Conservation (phyloP, 2,888 invertebrate species). For the Leucoptera coffeella region DNA sequence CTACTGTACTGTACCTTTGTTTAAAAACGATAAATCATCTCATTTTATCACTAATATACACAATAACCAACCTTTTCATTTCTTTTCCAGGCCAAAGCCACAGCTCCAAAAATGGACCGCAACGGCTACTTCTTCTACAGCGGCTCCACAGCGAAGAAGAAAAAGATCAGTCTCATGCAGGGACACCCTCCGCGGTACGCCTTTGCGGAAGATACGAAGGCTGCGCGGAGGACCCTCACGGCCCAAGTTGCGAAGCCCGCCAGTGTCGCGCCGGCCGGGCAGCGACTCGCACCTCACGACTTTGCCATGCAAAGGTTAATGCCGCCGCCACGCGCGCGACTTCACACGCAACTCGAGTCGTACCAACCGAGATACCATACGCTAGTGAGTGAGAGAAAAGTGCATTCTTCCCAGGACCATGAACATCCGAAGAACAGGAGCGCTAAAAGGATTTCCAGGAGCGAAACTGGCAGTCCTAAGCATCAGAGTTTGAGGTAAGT, state of each 20-base stretch:
- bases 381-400: slow-evolving; percentile 34
- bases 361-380: slow-evolving; percentile 47
- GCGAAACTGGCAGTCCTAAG: slow-evolving; percentile 1
- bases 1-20: too few species aligned
- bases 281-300: slow-evolving; percentile 22
- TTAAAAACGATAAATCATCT: too few species aligned
- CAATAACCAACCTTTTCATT: background rate
- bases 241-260: slow-evolving; percentile 7
- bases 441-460: slow-evolving; percentile 27
- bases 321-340: slow-evolving; percentile 38
- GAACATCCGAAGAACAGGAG: slow-evolving; percentile 12
- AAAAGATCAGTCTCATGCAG: slow-evolving; percentile 47
- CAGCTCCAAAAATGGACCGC: slow-evolving; percentile 42
- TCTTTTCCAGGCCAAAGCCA: slow-evolving; percentile 33
- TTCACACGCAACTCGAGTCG: slow-evolving; percentile 44
- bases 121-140: slow-evolving; percentile 48
- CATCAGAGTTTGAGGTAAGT: slow-evolving; percentile 3
- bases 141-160: slow-evolving; percentile 45
- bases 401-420: slow-evolving; percentile 40
- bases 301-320: slow-evolving; percentile 26
- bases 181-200: slow-evolving; percentile 39
- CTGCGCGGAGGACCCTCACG: slow-evolving; percentile 1
- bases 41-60: background rate
- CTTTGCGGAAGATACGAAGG: slow-evolving; percentile 31
- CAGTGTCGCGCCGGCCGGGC: slow-evolving; percentile 28